Percentiles rank a stretch among this genome's conserved stretches.
These are phyloP conservation scores for Syncerus caffer DNA, from an alignment of 2,797 vertebrate species.

Conservation along the genomic window DNA sequence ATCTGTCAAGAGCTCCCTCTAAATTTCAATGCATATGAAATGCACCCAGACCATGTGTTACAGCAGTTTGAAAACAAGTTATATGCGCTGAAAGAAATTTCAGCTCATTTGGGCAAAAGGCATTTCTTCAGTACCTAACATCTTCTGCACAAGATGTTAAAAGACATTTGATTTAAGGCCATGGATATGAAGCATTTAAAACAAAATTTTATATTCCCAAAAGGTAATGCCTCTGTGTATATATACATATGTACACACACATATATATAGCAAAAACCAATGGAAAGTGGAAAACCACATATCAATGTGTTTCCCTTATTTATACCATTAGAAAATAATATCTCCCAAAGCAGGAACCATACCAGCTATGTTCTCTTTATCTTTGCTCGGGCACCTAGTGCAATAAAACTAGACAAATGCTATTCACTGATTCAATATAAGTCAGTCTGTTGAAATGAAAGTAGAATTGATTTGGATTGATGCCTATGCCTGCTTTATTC, in stretches of 20 bases:
- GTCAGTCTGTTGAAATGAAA: conserved; percentile 40
- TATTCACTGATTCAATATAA: conserved; percentile 10
- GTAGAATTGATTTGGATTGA: not conserved
- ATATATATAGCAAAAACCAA: not conserved
- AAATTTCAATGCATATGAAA: conserved; percentile 62
- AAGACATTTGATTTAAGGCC: conserved; percentile 20
- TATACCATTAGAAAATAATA: conserved; percentile 20
- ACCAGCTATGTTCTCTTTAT: conserved; percentile 1
- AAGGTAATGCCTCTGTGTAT: not conserved
- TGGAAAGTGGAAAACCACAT: not conserved
- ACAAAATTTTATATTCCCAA: not conserved
- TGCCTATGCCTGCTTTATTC: not conserved
- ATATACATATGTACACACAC: not conserved
- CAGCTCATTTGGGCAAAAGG: conserved; percentile 29
- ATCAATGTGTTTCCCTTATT: not conserved
- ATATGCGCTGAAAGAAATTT: conserved; percentile 39
- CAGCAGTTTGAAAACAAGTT: conserved; percentile 59
- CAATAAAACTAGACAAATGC: conserved; percentile 29
- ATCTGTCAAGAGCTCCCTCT: conserved; percentile 57
- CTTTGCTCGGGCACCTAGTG: not conserved
- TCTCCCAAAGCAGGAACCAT: not conserved
- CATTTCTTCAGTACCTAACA: conserved; percentile 1
- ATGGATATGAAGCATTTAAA: conserved; percentile 17
- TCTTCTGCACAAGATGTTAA: conserved; percentile 21
- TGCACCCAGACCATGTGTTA: conserved; percentile 56